Base-by-base conservation (phyloP, 2,888 invertebrate species). In the Torymus auratus region DNA sequence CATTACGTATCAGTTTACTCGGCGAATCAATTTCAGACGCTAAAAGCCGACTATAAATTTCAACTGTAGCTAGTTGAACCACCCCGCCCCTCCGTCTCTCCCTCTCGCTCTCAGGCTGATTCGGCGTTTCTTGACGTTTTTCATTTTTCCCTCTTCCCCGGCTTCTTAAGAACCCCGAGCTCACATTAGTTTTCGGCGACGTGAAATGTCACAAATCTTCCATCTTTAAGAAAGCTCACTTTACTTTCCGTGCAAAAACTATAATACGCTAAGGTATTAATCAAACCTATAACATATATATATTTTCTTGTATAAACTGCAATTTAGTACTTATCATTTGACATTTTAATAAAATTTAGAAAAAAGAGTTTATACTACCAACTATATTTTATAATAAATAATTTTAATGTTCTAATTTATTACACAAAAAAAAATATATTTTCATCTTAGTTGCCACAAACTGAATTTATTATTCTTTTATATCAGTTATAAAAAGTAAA, bases 1-100 rank as follows among this genome's bases (percentile, higher is more conserved):
- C 84, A 86, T 87, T 87, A 87, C 85, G 86, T 86, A 86, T 87
- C 87, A 85, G 87, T 87, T 87, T 88, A 87, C 88, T 86, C 84
- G 86, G 84, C 85, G 86, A 88, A 87, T 88, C 87, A 88, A 87
- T 87, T 87, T 86, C 86, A 85, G 78, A 84, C 83, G 85, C 86
- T 86, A 87, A 87, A 86, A 87, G 85, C 86, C 86, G 84, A 84
- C 85, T 86, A 87, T 87, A 87, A 88, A 87, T 87, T 87, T 83
- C 83, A 70, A 84, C 83, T 65, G 64, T 79, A 78, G 78, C 77
- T 78, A 84, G 83, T 85, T 84, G 82, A 84, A 86, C 81, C 78
- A 72, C 67, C 83, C 78, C 78, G 80, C 81, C 76, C 50, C 58
- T 83, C 65, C 58, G 58, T 50, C 61, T 60, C 17, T 14, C 41